These are phyloP conservation scores for Sardinella longiceps DNA, from an alignment of 2,797 vertebrate genomes.

Conservation along the genomic window DNA sequence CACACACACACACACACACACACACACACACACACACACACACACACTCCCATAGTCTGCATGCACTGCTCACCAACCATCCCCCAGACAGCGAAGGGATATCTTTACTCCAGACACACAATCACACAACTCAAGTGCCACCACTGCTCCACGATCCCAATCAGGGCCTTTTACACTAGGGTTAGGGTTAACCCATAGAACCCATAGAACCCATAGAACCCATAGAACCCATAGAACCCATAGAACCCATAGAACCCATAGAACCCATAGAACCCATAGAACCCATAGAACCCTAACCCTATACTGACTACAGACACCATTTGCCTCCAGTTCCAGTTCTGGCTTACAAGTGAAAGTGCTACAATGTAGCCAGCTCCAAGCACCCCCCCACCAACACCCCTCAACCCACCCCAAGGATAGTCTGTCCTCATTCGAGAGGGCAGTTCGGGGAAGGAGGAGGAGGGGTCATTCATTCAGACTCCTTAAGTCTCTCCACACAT, in stretches of 20 bases:
- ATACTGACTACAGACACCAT: background rate
- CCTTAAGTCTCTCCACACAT: background rate
- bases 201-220: too few relatives aligned
- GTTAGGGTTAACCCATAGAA: too few relatives aligned
- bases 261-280: too few relatives aligned
- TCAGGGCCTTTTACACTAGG: background rate
- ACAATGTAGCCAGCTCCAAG: background rate
- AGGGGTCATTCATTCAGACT: conserved; percentile 3
- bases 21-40: too few relatives aligned
- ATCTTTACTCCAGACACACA: background rate
- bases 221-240: too few relatives aligned
- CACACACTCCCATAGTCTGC: background rate
- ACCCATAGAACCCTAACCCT: too few relatives aligned
- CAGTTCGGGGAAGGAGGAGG: background rate
- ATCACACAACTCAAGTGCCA: background rate
- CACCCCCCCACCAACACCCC: too few relatives aligned
- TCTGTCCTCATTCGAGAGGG: conserved; percentile 27
- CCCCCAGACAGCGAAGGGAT: background rate
- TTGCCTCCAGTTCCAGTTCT: background rate
- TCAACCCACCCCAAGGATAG: background rate
- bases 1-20: too few relatives aligned
- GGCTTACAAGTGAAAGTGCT: background rate
- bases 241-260: too few relatives aligned
- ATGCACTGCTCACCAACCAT: background rate
- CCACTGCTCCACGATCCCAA: background rate